Percentiles rank a stretch among this genome's conserved stretches.
These are phyloP conservation scores for Drosophila oshimai DNA, from an alignment of 1,140 invertebrate species.

Conservation along the genomic window DNA sequence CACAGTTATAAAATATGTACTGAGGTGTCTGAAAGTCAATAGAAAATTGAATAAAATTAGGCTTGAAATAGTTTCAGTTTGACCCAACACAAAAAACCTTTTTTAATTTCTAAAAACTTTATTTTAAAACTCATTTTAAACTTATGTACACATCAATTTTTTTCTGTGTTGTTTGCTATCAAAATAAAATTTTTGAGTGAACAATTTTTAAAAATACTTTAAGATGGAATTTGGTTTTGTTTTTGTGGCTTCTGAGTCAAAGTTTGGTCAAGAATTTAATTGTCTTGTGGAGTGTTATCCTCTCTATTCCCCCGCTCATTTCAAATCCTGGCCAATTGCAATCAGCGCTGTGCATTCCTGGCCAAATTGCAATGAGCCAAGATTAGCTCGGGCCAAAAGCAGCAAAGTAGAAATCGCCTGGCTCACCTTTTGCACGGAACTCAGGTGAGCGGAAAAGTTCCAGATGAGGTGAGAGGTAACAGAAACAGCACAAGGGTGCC, in stretches of 20 bases:
- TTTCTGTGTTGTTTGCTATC: background rate
- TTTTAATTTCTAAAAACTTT: too few species aligned
- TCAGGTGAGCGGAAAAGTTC: background rate
- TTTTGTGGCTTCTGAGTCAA: background rate
- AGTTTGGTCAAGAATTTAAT: background rate
- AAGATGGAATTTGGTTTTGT: constrained; percentile 1
- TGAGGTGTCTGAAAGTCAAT: too few species aligned
- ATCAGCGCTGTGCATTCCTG: constrained; percentile 28
- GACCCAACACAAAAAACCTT: too few species aligned
- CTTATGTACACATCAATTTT: too few species aligned
- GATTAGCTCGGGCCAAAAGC: constrained; percentile 49
- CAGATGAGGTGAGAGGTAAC: background rate
- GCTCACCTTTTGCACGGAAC: constrained; percentile 7
- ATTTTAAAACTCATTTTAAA: too few species aligned
- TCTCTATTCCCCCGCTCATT: background rate
- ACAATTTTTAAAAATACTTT: background rate
- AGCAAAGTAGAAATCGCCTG: background rate
- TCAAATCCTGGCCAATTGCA: constrained; percentile 25
- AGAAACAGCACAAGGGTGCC: constrained; percentile 37
- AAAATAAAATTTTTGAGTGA: background rate
- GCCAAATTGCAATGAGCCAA: constrained; percentile 63
- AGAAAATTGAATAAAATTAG: too few species aligned
- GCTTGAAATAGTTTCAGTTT: too few species aligned
- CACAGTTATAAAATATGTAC: too few species aligned
- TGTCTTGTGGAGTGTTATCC: background rate